These are phyloP conservation scores for Loxodonta africana DNA, from an alignment of 2,113 vertebrate genomes.

Conservation along the genomic window DNA sequence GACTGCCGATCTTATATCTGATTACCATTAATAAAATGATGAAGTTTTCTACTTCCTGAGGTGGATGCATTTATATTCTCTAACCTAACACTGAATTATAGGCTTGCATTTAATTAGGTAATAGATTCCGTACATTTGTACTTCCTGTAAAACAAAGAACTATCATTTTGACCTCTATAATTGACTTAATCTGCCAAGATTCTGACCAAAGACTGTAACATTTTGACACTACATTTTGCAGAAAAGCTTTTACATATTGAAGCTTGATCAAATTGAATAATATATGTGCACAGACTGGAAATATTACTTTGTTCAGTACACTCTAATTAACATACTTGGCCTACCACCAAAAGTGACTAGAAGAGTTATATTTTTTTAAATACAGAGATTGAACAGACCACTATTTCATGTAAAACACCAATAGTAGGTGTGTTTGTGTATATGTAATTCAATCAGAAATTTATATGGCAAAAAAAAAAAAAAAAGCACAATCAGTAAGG, in stretches of 20 bases:
- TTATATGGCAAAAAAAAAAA: background rate
- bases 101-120: slow-evolving; percentile 80
- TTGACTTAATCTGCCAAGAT: slow-evolving; percentile 84
- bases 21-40: slow-evolving; percentile 55
- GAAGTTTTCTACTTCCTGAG: slow-evolving; percentile 69
- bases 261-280: slow-evolving; percentile 80
- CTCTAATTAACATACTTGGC: slow-evolving; percentile 82
- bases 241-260: slow-evolving; percentile 84
- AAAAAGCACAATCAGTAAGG: background rate
- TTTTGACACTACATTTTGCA: slow-evolving; percentile 83
- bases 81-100: slow-evolving; percentile 69
- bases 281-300: slow-evolving; percentile 79
- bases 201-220: slow-evolving; percentile 83
- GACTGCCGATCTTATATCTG: background rate
- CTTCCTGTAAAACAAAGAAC: slow-evolving; percentile 82
- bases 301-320: slow-evolving; percentile 80
- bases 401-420: slow-evolving; percentile 31
- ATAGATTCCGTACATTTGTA: slow-evolving; percentile 82
- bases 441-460: slow-evolving; percentile 39
- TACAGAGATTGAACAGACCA: slow-evolving; percentile 47
- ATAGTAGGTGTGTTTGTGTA: background rate
- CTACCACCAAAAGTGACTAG: slow-evolving; percentile 71
- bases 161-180: slow-evolving; percentile 83
- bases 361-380: slow-evolving; percentile 69
- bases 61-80: slow-evolving; percentile 57